Evolutionary conservation across 2,888 invertebrate genomes (phyloP), one percentile per base, ranked within the genome.

Genomic region (Lochmaea crataegi): DNA sequence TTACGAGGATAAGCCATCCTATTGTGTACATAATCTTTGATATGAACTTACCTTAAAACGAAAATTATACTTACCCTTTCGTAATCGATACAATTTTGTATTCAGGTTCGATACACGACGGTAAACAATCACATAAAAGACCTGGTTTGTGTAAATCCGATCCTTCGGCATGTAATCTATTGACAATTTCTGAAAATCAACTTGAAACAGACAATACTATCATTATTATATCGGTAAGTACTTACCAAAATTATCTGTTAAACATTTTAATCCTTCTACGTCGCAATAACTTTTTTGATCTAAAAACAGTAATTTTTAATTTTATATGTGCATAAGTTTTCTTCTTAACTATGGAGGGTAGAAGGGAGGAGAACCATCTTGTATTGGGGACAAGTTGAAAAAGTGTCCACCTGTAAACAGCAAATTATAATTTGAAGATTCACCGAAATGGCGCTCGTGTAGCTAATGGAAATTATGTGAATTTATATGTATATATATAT

Each of bases 41-140:
- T n/a, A n/a, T n/a, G n/a, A n/a, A n/a, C n/a, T n/a, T n/a, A n/a
- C n/a, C n/a, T n/a, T n/a, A n/a, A 22, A 22, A 22, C 26, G 26
- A 26, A 26, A 26, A 32, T 7, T 32, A 56, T 18, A 65, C 88
- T 87, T 84, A 90, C 90, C 85, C 86, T 79, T 88, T 87, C 78
- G 85, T 86, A 53, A 87, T 84, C 64, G 88, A 85, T 22, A 90
- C 86, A 1, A 89, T 84, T 79, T 88, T 89, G 79, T 90, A 91
- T 73, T 88, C 87, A 0, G 90, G 88, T 80, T 91, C 91, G 51
- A 89, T 88, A 77, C 92, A 92, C 18, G 90, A 89, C 81, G 91
- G 90, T 1, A 91, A 87, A 79, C 92, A 92, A 65, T 88, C 85
- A 78, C 91, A 91, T 42, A 86, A 85, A 76, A 88, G 81, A 72